These are phyloP conservation scores for Eudemis profundana DNA, from an alignment of 2,888 invertebrate species.

Conservation along the genomic window DNA sequence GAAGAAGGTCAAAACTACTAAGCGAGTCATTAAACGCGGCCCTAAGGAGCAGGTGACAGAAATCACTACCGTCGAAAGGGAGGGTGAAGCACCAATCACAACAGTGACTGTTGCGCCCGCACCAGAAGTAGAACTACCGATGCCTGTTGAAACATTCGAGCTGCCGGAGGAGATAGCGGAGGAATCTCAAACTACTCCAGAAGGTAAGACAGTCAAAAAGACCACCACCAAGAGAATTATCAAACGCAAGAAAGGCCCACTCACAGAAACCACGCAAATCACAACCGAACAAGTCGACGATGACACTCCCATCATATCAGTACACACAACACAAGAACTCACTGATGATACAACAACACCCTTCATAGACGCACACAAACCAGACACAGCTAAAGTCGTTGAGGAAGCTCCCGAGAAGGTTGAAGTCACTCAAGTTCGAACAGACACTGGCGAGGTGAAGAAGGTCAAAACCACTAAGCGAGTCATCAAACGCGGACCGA, in stretches of 20 bases:
- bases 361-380: conserved; percentile 29
- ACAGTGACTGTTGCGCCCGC: conserved; percentile 17
- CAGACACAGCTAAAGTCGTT: conserved; percentile 54
- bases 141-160: conserved; percentile 41
- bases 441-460: conserved; percentile 61
- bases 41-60: conserved; percentile 51
- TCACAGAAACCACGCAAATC: conserved; percentile 61
- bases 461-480: conserved; percentile 71
- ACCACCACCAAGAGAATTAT: conserved; percentile 59
- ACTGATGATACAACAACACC: conserved; percentile 44
- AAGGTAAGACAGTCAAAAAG: conserved; percentile 37
- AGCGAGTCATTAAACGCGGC: conserved; percentile 45
- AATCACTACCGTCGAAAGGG: conserved; percentile 53
- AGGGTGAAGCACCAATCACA: conserved; percentile 46
- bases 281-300: conserved; percentile 73
- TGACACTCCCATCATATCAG: conserved; percentile 68
- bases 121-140: conserved; percentile 38
- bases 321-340: conserved; percentile 64
- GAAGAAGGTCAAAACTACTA: conserved; percentile 19
- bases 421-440: conserved; percentile 67
- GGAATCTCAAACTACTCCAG: conserved; percentile 42
- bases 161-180: conserved; percentile 50
- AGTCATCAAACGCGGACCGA: conserved; percentile 72
- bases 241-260: conserved; percentile 62
- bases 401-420: conserved; percentile 65